Evolutionary conservation across 2,888 invertebrate genomes (phyloP), one percentile per base, ranked within the genome.

Genomic region (Pegoplata infirma): DNA sequence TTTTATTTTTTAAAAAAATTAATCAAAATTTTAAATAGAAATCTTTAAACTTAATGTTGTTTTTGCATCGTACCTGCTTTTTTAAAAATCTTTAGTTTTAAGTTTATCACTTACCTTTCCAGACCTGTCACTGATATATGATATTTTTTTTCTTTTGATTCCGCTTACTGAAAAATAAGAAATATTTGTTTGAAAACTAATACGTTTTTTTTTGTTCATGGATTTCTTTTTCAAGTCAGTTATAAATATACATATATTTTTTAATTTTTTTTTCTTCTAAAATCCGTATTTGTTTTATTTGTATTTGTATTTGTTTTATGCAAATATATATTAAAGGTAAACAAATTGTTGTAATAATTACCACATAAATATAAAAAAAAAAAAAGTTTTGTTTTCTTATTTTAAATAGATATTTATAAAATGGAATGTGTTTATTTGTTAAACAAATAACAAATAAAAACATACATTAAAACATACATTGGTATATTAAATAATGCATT

Each of bases 281-380:
- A 73, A 73, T 56, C 40, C 56, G 64, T 21, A 14, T 63, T 72
- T 55, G n/a, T n/a, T n/a, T n/a, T n/a, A n/a, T n/a, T n/a, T n/a
- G n/a, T n/a, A n/a, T n/a, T n/a, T n/a, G n/a, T n/a, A n/a, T n/a
- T n/a, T n/a, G 46, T 40, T 64, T n/a, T 14, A 25, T 44, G 64
- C 51, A 17, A 44, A 64, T 49, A 58, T 25, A 5, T 73, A 21
- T n/a, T n/a, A n/a, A 66, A 58, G 59, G 16, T 47, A 40, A 72
- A 77, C 55, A 67, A 61, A 73, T 77, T 73, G 72, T 73, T 73
- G 68, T 77, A 58, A 68, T 68, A 73, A 77, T 77, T 77, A 73
- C 56, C 68, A 69, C 75, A 58, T 69, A 47, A 63, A 67, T 68
- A 66, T 66, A 36, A 25, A 53, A 25, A 25, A 5, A 25, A 3